Evolutionary conservation across 1,140 invertebrate species (phyloP).

Genomic region (Ptiloglossa arizonensis): DNA sequence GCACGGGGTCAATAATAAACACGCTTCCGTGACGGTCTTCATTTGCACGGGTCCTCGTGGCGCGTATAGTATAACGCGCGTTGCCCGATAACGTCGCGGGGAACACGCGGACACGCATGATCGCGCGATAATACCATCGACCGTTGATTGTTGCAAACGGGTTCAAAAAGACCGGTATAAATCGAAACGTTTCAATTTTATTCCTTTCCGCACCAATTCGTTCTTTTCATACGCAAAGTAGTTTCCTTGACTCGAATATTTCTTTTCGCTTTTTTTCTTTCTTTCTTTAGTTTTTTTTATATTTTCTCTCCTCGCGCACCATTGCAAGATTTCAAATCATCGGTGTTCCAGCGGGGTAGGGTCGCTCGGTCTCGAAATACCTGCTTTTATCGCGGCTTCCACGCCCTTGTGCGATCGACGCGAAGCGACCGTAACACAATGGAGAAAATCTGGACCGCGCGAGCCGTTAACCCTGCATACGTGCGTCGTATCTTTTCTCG

Average conservation of each 20-base stretch:
- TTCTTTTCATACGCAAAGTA: neutral
- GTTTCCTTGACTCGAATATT: neutral
- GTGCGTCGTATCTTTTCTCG: conserved; percentile 7
- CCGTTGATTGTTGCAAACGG: neutral
- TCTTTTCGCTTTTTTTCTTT: too few relatives aligned
- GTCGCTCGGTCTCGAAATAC: neutral
- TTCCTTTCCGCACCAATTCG: neutral
- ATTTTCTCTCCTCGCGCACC: too few relatives aligned
- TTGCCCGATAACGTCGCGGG: neutral
- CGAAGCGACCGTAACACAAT: neutral
- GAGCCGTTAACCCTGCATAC: too few relatives aligned
- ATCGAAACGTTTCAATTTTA: neutral
- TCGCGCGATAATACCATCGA: neutral
- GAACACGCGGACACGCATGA: conserved; percentile 2
- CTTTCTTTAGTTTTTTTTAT: too few relatives aligned
- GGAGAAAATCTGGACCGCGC: neutral
- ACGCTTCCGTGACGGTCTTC: too few relatives aligned
- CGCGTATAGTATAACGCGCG: neutral
- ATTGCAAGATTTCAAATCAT: neutral
- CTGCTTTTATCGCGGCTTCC: conserved; percentile 10
- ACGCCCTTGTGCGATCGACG: neutral
- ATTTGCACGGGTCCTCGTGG: too few relatives aligned
- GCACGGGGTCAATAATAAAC: too few relatives aligned
- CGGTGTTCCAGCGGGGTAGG: too few relatives aligned
- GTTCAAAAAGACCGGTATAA: neutral